phyloP scores from a whole-genome alignment of 2,797 vertebrate genomes.

The Lithobates sylvaticus region DNA sequence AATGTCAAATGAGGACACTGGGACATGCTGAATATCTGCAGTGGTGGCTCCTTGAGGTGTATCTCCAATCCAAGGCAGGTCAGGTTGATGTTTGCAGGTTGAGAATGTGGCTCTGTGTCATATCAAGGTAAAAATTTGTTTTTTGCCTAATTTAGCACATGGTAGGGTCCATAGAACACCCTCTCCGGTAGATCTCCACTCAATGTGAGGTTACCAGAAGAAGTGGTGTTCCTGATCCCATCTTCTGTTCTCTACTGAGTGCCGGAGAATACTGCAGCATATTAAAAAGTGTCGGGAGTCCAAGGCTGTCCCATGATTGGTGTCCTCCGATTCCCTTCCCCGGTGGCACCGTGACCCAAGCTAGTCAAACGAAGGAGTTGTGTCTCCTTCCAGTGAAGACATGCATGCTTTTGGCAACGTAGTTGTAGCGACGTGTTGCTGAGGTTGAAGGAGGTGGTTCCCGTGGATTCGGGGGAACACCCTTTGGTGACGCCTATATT shows the following conservation, averaged over 20 bases:
- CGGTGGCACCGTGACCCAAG: conserved; percentile 12
- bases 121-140: too few relatives aligned
- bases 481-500: conserved; percentile 53
- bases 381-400: conserved; percentile 10
- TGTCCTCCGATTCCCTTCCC: neutral
- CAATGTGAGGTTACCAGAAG: neutral
- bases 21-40: too few relatives aligned
- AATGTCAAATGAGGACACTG: too few relatives aligned
- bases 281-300: neutral
- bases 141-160: neutral
- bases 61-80: too few relatives aligned
- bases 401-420: conserved; percentile 49
- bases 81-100: too few relatives aligned
- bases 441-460: conserved; percentile 49
- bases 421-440: conserved; percentile 44
- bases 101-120: too few relatives aligned
- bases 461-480: conserved; percentile 44
- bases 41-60: too few relatives aligned
- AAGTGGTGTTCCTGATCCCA: neutral
- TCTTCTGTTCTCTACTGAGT: neutral
- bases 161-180: neutral
- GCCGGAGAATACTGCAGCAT: neutral
- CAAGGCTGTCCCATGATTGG: neutral
- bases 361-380: conserved; percentile 10
- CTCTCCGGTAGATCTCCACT: neutral